Evolutionary conservation across 2,113 vertebrate genomes (phyloP), one percentile per base, ranked within the genome.

Genomic region (Gambusia affinis): DNA sequence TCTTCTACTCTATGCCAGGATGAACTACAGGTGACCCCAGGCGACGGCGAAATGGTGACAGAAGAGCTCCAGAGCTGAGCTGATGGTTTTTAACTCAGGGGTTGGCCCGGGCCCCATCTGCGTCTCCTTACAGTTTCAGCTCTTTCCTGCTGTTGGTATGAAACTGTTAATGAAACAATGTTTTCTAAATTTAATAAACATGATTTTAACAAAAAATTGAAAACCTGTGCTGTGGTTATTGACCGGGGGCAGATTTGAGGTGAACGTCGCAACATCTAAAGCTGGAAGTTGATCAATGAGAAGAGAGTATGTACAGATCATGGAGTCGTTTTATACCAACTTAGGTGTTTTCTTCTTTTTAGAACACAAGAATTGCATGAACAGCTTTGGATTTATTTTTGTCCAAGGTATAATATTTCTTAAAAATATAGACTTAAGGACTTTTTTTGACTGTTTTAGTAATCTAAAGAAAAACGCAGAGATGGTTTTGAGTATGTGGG

Each of bases 131-230:
- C 87, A 84, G 89, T 88, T 93, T 92, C 85, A 91, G 75, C 90
- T 89, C 76, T 92, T 92, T 94, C 92, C 94, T 93, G 93, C 93
- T 91, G 84, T 94, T 94, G 93, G 85, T 94, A 93, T 90, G 87
- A 93, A 92, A 92, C 93, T 92, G 89, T 94, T 93, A 92, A 92
- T 81, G 82, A 92, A 92, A 94, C 92, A 85, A 87, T 95, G 93
- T 95, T 95, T 95, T 95, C 88, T 95, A 95, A 94, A 94, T 95
- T 95, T 95, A 95, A 94, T 95, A 95, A 95, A 95, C 73, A 88
- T 88, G 81, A 88, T 95, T 94, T 95, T 94, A 87, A 93, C 27
- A 89, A 91, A 82, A 93, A 54, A 1, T 37, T 1, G 3, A 47
- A 73, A 75, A 29, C n/a, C 3, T 24, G 54, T 73, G 79, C 80